Conservation (phyloP, 2,113 vertebrate genomes). For the Grantiella picta region DNA sequence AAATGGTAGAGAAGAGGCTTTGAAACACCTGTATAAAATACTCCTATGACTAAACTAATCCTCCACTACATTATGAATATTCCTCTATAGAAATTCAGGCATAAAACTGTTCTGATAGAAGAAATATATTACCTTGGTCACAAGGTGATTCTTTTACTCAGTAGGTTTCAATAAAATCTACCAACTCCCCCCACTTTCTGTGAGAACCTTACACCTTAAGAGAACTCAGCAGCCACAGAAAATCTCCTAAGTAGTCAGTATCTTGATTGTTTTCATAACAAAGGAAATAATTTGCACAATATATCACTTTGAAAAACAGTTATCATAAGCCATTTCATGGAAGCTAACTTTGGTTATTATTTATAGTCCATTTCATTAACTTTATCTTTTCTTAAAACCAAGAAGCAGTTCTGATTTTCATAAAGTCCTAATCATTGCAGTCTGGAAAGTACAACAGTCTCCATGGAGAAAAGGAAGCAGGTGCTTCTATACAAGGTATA, state of each 20-base stretch:
- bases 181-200: not conserved
- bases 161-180: not conserved
- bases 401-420: constrained; percentile 53
- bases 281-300: not conserved
- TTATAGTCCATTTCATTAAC: constrained; percentile 38
- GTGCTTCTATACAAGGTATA: not conserved
- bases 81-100: not conserved
- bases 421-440: constrained; percentile 4
- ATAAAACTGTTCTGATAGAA: not conserved
- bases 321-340: constrained; percentile 32
- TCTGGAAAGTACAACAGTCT: constrained; percentile 29
- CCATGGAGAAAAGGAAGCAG: not conserved
- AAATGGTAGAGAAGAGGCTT: constrained; percentile 2
- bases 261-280: not conserved
- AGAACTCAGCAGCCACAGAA: not conserved
- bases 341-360: constrained; percentile 47
- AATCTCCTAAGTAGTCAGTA: not conserved
- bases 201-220: not conserved
- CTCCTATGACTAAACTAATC: not conserved
- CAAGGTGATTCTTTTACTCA: not conserved
- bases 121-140: not conserved
- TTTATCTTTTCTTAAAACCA: constrained; percentile 33
- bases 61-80: not conserved
- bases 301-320: constrained; percentile 16
- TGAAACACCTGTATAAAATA: constrained; percentile 6